Percentiles rank a stretch among this genome's conserved stretches.
These are phyloP conservation scores for Uloborus plumipes DNA, from an alignment of 2,888 invertebrate genomes.

Conservation along the genomic window DNA sequence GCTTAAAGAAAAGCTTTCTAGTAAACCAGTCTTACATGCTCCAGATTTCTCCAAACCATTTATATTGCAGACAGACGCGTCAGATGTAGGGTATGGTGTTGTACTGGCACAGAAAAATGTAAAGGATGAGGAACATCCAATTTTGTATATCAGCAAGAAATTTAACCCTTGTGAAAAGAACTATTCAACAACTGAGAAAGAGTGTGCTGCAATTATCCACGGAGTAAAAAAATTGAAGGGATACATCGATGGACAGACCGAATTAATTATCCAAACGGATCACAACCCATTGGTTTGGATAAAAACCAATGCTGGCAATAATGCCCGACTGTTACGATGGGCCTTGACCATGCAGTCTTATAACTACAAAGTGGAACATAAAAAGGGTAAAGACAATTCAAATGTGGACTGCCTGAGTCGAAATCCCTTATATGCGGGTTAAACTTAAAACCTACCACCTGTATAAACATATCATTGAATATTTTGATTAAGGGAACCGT, in stretches of 20 bases:
- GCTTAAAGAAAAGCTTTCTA: not conserved
- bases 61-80: not conserved
- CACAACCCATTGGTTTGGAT: conserved; percentile 17
- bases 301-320: conserved; percentile 1
- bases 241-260: conserved; percentile 12
- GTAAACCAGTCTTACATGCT: not conserved
- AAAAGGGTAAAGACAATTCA: conserved; percentile 11
- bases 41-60: not conserved
- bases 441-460: too few relatives aligned
- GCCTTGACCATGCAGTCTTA: not conserved
- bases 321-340: conserved; percentile 13
- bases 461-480: too few relatives aligned
- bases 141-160: conserved; percentile 8
- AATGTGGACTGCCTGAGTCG: conserved; percentile 10
- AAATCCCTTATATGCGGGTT: too few relatives aligned
- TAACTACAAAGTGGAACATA: too few relatives aligned
- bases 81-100: not conserved
- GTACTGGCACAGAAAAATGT: not conserved
- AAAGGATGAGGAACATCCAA: conserved; percentile 1
- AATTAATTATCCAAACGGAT: conserved; percentile 13
- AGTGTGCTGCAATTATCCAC: conserved; percentile 2
- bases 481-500: too few relatives aligned
- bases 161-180: not conserved
- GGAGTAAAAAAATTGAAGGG: conserved; percentile 1
- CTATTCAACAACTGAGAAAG: conserved; percentile 14